Conservation (phyloP, 2,888 invertebrate species). For the Trissolcus japonicus region DNA sequence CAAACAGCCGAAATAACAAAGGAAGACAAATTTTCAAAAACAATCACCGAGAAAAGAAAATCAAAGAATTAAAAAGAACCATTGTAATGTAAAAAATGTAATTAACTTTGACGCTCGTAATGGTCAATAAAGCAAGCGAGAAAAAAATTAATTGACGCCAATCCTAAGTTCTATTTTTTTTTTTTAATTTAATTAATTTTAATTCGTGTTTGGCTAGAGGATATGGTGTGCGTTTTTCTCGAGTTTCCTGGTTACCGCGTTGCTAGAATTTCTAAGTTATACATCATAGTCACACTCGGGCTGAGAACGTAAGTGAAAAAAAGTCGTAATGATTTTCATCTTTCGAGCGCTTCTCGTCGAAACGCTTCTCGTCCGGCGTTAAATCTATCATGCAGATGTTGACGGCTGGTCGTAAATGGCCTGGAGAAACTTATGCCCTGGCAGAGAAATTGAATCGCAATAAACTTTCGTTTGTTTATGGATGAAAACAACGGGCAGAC, state of each 20-base stretch:
- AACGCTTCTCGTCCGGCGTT: conserved; percentile 24
- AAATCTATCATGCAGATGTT: conserved; percentile 46
- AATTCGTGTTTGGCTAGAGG: no score
- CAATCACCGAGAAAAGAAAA: no score
- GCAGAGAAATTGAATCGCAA: conserved; percentile 67
- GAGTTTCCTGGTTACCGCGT: no score
- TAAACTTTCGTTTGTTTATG: conserved; percentile 65
- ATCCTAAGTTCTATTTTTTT: no score
- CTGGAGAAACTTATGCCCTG: conserved; percentile 64
- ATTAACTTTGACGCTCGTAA: background rate
- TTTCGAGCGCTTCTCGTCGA: conserved; percentile 19
- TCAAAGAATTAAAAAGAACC: no score
- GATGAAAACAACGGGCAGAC: conserved; percentile 39
- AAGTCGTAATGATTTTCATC: conserved; percentile 20
- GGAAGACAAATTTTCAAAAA: no score
- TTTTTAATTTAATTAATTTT: no score
- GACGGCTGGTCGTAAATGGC: conserved; percentile 61
- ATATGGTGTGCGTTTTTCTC: no score
- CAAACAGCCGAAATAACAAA: no score
- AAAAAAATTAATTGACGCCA: no score
- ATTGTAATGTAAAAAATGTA: no score
- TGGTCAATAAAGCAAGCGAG: conserved; percentile 1
- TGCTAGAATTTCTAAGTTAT: conserved; percentile 15
- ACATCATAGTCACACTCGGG: conserved; percentile 17
- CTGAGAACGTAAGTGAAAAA: conserved; percentile 3